Evolutionary conservation across 1,140 invertebrate genomes (phyloP), one percentile per base, ranked within the genome.

Genomic region (Zaprionus nigranus): DNA sequence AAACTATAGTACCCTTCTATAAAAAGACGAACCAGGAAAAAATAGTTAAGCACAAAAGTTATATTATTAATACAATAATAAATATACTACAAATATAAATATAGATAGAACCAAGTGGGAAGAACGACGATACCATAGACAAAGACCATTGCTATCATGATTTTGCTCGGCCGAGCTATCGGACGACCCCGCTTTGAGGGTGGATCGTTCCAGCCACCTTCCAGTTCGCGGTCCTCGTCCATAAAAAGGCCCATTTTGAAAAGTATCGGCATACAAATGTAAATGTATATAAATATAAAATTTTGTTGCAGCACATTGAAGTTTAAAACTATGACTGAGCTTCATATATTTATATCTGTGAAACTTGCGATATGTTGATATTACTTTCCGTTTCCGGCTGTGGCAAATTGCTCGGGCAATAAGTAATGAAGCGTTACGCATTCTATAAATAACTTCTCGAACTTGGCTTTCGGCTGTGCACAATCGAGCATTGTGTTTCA

Each of bases 401-500:
- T 51, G 46, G 13, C 20, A 20, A 20, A 51, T 24, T 51, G 46
- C 40, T 46, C 2, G 2, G 20, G 17, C 4, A 4, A 24, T 51
- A 24, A 12, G 11, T 24, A 20, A 51, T 51, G 46, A 51, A 22
- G 20, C 46, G 46, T 51, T 24, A 13, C 46, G 17, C 46, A 12
- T 51, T 12, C 46, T 51, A 13, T 46, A 51, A 51, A 51, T 51
- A 20, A 24, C 46, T 46, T 46, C 40, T 24, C 1, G 46, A 51
- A 24, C 30, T 40, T 24, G 6, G 6, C 28, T 11, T 46, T 30
- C 5, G n/a, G 0, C 1, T 17, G 9, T 49, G 20, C 74, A 66
- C 73, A 83, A 83, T 83, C 77, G 73, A 73, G 61, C 72, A 77
- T 73, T 59, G 30, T 59, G 69, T 57, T 57, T 73, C 77, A 75